phyloP scores from a whole-genome alignment of 1,140 invertebrate species.

The Lordiphosa mommai region DNA sequence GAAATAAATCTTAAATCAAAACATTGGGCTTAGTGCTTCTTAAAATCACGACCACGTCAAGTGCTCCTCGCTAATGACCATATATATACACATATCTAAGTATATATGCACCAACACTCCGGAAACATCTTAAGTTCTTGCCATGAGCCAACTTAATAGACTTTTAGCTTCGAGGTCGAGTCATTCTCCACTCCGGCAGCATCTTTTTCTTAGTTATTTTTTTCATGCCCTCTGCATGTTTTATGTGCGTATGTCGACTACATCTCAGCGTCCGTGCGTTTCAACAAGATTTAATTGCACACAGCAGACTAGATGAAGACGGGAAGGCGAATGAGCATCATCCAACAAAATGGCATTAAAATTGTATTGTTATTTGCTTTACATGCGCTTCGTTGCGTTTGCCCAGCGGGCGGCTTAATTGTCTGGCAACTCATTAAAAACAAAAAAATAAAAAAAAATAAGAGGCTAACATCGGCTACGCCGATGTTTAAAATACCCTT shows the following conservation, averaged over 20 bases:
- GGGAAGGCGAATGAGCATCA: constrained; percentile 1
- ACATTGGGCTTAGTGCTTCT: no score
- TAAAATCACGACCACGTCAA: background rate
- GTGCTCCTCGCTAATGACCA: background rate
- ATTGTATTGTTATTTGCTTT: constrained; percentile 69
- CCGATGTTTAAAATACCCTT: no score
- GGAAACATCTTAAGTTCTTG: background rate
- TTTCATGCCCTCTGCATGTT: constrained; percentile 16
- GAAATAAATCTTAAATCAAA: no score
- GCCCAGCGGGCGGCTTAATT: constrained; percentile 46
- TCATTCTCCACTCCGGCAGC: background rate
- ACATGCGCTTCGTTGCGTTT: constrained; percentile 20
- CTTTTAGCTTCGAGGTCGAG: constrained; percentile 5
- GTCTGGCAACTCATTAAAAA: constrained; percentile 72
- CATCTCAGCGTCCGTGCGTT: constrained; percentile 22
- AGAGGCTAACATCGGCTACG: no score
- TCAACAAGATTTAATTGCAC: constrained; percentile 62
- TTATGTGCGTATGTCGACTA: constrained; percentile 18
- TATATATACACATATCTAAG: no score
- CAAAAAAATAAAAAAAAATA: background rate
- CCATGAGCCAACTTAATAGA: constrained; percentile 29
- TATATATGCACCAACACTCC: background rate
- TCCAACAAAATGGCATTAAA: constrained; percentile 54
- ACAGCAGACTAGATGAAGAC: constrained; percentile 8
- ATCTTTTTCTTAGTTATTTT: constrained; percentile 4